phyloP scores from a whole-genome alignment of 2,113 vertebrate species.

The Callionymus lyra region DNA sequence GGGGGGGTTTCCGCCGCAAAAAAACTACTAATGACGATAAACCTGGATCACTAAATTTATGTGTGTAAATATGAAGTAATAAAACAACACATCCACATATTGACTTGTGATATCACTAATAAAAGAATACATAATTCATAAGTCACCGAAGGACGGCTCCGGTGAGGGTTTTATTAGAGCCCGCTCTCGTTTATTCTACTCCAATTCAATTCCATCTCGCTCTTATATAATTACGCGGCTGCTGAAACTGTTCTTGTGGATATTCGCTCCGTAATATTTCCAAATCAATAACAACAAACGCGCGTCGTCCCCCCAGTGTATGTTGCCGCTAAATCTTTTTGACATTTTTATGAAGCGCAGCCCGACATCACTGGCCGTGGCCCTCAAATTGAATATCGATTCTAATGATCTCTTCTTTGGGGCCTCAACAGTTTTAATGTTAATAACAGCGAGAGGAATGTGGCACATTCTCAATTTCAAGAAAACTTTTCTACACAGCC shows the following conservation, averaged over 20 bases:
- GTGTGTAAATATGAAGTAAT: too few relatives aligned
- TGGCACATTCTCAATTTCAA: constrained; percentile 24
- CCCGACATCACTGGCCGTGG: constrained; percentile 15
- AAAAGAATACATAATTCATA: too few relatives aligned
- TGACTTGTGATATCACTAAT: too few relatives aligned
- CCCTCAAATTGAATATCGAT: constrained; percentile 47
- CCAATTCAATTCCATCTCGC: constrained; percentile 1
- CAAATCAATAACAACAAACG: constrained; percentile 30
- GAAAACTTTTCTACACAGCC: constrained; percentile 25
- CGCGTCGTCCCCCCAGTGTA: constrained; percentile 7
- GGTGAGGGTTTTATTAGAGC: too few relatives aligned
- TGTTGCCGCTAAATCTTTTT: constrained; percentile 34
- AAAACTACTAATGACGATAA: too few relatives aligned
- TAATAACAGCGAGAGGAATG: constrained; percentile 29
- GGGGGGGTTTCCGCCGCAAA: too few relatives aligned
- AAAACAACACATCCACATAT: too few relatives aligned
- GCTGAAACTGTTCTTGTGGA: constrained; percentile 19
- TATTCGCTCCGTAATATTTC: constrained; percentile 14
- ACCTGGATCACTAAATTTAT: too few relatives aligned
- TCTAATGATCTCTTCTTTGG: constrained; percentile 45
- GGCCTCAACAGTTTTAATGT: constrained; percentile 37
- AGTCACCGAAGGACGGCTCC: too few relatives aligned
- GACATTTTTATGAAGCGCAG: constrained; percentile 40
- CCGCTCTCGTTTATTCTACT: constrained; percentile 1
- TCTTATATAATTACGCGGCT: constrained; percentile 11